phyloP scores from a whole-genome alignment of 2,888 invertebrate genomes.

The Conomelus anceps region DNA sequence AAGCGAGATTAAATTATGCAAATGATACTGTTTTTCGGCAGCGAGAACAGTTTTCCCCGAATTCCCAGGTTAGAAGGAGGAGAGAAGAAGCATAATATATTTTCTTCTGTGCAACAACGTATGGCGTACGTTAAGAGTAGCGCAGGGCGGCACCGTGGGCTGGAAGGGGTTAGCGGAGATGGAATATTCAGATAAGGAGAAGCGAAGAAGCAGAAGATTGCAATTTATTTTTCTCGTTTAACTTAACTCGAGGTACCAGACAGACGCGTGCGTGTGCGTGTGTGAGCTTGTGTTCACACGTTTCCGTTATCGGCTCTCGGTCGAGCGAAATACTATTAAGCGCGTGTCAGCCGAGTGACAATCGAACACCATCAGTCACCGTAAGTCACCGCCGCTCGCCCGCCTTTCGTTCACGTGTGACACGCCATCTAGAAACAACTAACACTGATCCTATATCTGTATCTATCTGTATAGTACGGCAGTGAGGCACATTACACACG shows the following conservation, averaged over 20 bases:
- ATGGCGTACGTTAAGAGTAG: background rate
- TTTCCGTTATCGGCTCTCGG: background rate
- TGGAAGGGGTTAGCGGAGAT: background rate
- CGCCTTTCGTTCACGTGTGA: background rate
- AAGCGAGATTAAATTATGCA: background rate
- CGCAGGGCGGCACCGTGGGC: background rate
- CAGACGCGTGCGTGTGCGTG: background rate
- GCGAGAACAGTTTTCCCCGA: background rate
- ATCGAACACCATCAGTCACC: constrained; percentile 1
- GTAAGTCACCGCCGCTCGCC: background rate
- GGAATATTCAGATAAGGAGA: background rate
- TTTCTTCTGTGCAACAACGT: background rate
- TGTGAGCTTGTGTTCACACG: background rate
- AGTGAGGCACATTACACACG: background rate
- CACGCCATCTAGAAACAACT: background rate
- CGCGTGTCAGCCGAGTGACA: constrained; percentile 1
- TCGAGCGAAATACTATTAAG: constrained; percentile 8
- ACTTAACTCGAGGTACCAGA: background rate
- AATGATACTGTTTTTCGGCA: background rate
- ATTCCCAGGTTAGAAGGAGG: background rate
- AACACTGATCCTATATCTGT: background rate
- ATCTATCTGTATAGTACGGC: background rate
- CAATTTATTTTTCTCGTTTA: background rate
- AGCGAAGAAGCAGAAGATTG: background rate
- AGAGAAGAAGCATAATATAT: background rate